Evolutionary conservation across 2,888 invertebrate species (phyloP), one percentile per base, ranked within the genome.

Genomic region (Heliconius ismenius): DNA sequence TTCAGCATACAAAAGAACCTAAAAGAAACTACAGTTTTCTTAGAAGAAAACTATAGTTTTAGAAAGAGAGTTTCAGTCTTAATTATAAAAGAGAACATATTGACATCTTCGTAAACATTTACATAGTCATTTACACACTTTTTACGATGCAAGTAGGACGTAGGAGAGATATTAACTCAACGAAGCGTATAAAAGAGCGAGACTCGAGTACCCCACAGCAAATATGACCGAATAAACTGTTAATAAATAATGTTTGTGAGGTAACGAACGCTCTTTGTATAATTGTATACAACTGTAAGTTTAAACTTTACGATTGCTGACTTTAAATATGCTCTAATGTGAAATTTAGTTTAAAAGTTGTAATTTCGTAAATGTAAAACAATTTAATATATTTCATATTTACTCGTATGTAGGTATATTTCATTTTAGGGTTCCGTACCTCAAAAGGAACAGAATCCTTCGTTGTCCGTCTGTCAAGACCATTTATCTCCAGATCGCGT

Each of bases 151-250:
- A 39, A 36, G 36, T 24, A 65, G 24, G 21, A n/a, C 13, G 65
- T 65, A n/a, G 21, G 32, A 36, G 65, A 65, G n/a, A 65, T 39
- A 39, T 74, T 73, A 73, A 72, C 49, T 63, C 76, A 75, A 63
- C 72, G 54, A 72, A 73, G 76, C 68, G 74, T 75, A 63, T 54
- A 68, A 79, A 76, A 70, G 69, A 28, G 32, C 70, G 58, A 28
- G 54, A 58, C 70, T 58, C 49, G 73, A 73, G 75, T 32, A 73
- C 36, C 72, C n/a, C 32, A 24, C 32, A 32, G 28, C 32, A 70
- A 69, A 49, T 21, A 24, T 54, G 21, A 21, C n/a, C 36, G 36
- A 32, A n/a, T 65, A n/a, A 36, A 65, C 13, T 26, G 13, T 36
- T 65, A 65, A 65, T n/a, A 36, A 65, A 65, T n/a, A 36, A 36